Percentiles rank a stretch among this genome's conserved stretches.
Evolutionary conservation across 1,140 invertebrate species (phyloP).

Genomic region (Lanistes nyassanus): DNA sequence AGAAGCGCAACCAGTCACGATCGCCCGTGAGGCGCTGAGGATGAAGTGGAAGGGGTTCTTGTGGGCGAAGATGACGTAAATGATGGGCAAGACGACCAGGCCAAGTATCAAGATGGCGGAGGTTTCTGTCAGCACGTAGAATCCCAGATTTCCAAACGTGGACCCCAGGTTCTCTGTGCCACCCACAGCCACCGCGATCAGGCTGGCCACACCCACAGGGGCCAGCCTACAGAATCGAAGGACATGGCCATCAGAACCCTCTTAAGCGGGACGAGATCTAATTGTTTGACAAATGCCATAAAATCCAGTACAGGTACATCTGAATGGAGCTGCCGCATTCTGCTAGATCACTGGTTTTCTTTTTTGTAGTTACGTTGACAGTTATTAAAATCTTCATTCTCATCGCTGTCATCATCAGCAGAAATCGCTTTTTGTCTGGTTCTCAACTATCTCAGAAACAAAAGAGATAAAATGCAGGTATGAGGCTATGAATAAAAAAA

Average conservation of each 20-base stretch:
- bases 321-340: not conserved
- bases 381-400: not conserved
- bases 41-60: constrained; percentile 90
- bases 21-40: constrained; percentile 82
- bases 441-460: not conserved
- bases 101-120: constrained; percentile 87
- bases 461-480: not conserved
- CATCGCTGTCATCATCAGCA: not conserved
- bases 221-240: constrained; percentile 74
- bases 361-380: no score
- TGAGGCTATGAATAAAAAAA: not conserved
- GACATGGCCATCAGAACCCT: not conserved
- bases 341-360: not conserved
- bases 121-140: constrained; percentile 86
- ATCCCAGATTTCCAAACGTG: constrained; percentile 77
- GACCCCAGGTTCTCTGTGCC: constrained; percentile 81
- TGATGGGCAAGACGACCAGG: constrained; percentile 82
- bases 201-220: constrained; percentile 87
- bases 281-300: not conserved
- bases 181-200: constrained; percentile 91
- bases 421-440: not conserved
- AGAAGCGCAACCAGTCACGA: constrained; percentile 90
- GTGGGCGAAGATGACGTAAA: constrained; percentile 85
- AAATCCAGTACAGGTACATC: not conserved
- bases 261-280: not conserved